Base-by-base conservation (phyloP, 2,888 invertebrate genomes). In the Noctua janthina region DNA sequence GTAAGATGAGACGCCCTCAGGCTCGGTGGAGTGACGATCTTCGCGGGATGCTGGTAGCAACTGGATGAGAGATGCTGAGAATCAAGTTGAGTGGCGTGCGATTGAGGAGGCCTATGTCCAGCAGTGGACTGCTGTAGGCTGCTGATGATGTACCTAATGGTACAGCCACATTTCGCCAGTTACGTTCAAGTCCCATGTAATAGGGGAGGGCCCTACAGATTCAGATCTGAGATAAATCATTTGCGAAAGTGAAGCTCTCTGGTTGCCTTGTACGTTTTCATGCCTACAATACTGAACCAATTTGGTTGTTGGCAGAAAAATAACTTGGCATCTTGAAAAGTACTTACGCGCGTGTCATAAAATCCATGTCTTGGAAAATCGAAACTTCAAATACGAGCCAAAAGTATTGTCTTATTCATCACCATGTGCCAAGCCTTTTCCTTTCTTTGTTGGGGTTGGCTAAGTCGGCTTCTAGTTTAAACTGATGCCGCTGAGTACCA, bases 311-410 rank as follows among this genome's bases (percentile, higher is more conserved):
- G 69, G 83, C 76, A 83, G 29, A 43, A 69, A 69, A 2, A 46
- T 83, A 76, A 62, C 83, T 81, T 81, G 80, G 68, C 68, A 82
- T 74, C 43, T 67, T 51, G n/a, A 76, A 59, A 82, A 54, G 51
- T 46, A 20, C 68, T 68, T 15, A 68, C 54, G 46, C 54, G 46
- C 39, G n/a, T 35, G 43, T 62, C 23, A 67, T 83, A 78, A 71
- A 82, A 71, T 71, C 43, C 20, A 43, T 77, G 56, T 66, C 15
- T 56, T 1, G 54, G 13, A 84, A 29, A 59, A 54, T 29, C 13
- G 2, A 35, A 82, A 68, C 43, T 51, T 51, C 43, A 49, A 49
- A 62, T 15, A 13, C 35, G 59, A 54, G 59, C 83, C 80, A 77
- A 64, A 51, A 51, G 43, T 20, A 17, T 77, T 51, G 62, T n/a